Evolutionary conservation across 2,113 vertebrate species (phyloP), one percentile per base, ranked within the genome.

Genomic region (Grallaria varia): DNA sequence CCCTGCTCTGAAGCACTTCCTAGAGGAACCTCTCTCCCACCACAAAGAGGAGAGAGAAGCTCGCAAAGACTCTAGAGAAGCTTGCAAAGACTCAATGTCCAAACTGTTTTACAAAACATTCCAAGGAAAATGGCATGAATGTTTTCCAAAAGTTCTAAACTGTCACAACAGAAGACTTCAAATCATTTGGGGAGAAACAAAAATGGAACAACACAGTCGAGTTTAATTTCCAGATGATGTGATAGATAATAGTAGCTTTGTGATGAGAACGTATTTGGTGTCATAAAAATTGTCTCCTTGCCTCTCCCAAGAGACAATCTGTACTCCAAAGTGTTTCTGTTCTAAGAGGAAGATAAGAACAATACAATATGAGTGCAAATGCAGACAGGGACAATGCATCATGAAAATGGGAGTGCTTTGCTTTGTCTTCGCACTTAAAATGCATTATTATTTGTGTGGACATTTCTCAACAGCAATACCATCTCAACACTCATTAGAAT

Each of bases 111-210:
- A 87, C 47, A 56, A 68, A 87, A n/a, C 10, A 56, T 9, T 67
- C 62, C 45, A 62, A 73, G 18, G 20, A 13, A 79, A 49, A 14
- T 2, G 14, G 10, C 2, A 1, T 0, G 0, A 83, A 62, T 14
- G 11, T 15, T 58, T 69, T 62, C 50, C 8, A 6, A 16, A 58
- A 80, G 40, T 63, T 93, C 40, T 42, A 8, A 91, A 53, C 7
- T 40, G 30, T 44, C 42, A 15, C 45, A 84, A 42, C 5, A 66
- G 31, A 74, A 93, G 47, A 59, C 24, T 67, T 71, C 8, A 10
- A 80, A 66, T 35, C 2, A 33, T 67, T 18, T 67, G 4, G 13
- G 28, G 17, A 80, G 60, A 59, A 77, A 74, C 45, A 63, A 22
- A 23, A 47, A 73, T 37, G 14, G 33, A 85, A 81, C 35, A 79